These are phyloP conservation scores for Sinocyclocheilus anophthalmus DNA, from an alignment of 2,113 vertebrate genomes.

Conservation along the genomic window DNA sequence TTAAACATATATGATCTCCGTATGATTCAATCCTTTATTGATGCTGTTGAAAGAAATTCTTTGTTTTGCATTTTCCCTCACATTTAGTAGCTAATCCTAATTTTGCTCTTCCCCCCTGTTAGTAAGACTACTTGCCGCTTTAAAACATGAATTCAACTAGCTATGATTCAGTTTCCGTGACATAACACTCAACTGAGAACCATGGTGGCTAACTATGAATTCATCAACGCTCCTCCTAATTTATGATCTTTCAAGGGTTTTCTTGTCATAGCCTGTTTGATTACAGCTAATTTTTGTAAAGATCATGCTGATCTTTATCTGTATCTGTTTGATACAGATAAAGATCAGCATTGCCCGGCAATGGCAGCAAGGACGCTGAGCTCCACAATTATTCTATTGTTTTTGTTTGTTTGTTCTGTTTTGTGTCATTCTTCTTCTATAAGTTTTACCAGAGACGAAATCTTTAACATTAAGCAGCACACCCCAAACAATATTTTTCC, in stretches of 20 bases:
- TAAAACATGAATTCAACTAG: background rate
- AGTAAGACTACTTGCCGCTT: background rate
- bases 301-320: too few relatives aligned
- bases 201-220: background rate
- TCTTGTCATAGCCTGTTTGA: background rate
- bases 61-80: background rate
- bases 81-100: background rate
- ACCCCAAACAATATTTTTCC: too few relatives aligned
- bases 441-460: too few relatives aligned
- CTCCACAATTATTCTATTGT: too few relatives aligned
- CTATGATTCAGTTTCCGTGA: background rate
- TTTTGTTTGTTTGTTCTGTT: too few relatives aligned
- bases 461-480: too few relatives aligned
- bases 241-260: background rate
- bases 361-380: too few relatives aligned
- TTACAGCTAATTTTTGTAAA: too few relatives aligned
- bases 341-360: too few relatives aligned
- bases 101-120: background rate
- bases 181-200: background rate
- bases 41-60: background rate
- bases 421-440: too few relatives aligned
- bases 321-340: too few relatives aligned
- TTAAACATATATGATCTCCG: background rate
- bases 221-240: background rate
- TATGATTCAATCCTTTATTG: background rate